phyloP scores from a whole-genome alignment of 2,888 invertebrate species.

The Selenia dentaria region DNA sequence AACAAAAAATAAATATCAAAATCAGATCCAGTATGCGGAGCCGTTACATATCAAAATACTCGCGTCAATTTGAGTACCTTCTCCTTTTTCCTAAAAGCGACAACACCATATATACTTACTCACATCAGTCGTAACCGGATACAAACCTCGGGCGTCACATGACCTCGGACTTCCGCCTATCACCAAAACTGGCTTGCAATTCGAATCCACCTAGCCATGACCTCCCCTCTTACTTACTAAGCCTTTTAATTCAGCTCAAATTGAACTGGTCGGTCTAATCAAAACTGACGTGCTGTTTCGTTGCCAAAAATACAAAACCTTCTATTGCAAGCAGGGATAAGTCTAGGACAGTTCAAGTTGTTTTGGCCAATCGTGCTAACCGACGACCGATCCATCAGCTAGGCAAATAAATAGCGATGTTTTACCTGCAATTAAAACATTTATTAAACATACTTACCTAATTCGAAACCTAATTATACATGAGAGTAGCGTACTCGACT shows the following conservation, averaged over 20 bases:
- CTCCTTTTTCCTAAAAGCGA: constrained; percentile 1
- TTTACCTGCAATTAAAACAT: too few relatives aligned
- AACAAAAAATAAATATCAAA: too few relatives aligned
- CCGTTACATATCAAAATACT: too few relatives aligned
- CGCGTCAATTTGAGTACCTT: too few relatives aligned
- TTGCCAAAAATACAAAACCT: constrained; percentile 15
- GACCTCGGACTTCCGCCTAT: constrained; percentile 65
- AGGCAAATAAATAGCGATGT: constrained; percentile 66
- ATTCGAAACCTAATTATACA: too few relatives aligned
- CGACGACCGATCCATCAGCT: constrained; percentile 64
- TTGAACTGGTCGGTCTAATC: constrained; percentile 22
- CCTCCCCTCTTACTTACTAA: constrained; percentile 6
- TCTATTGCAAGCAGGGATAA: background rate
- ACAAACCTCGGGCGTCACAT: constrained; percentile 56
- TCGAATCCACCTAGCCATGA: constrained; percentile 42
- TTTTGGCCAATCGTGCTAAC: constrained; percentile 38
- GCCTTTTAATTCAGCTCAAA: constrained; percentile 6
- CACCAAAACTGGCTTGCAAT: constrained; percentile 56
- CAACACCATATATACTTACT: constrained; percentile 38
- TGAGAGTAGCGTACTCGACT: too few relatives aligned
- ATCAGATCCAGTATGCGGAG: too few relatives aligned
- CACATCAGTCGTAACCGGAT: constrained; percentile 54
- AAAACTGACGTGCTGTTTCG: constrained; percentile 24
- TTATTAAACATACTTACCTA: too few relatives aligned
- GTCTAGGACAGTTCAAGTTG: constrained; percentile 29